Percentiles rank a stretch among this genome's conserved stretches.
Evolutionary conservation across 2,113 vertebrate genomes (phyloP).

Genomic region (Podocnemis expansa): DNA sequence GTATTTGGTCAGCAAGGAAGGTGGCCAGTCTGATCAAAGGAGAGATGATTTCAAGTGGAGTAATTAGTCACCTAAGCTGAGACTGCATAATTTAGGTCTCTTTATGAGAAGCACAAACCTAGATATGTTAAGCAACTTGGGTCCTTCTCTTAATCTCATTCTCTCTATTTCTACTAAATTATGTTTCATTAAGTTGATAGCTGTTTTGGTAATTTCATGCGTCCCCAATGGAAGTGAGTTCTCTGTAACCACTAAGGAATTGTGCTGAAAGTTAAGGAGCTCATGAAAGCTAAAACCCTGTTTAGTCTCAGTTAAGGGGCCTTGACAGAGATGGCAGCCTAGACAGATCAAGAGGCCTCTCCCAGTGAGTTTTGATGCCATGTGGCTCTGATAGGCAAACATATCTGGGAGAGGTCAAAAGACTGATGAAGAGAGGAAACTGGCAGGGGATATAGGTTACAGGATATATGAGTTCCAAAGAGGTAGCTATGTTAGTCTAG

Average conservation of each 20-base stretch:
- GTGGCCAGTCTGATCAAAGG: background rate
- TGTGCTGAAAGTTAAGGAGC: background rate
- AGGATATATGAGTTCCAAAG: fast-evolving
- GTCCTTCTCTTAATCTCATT: background rate
- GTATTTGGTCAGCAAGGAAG: background rate
- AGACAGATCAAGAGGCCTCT: background rate
- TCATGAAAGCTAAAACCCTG: background rate
- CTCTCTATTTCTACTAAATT: background rate
- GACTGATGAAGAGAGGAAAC: background rate
- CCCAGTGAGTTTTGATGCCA: background rate
- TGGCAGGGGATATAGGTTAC: background rate
- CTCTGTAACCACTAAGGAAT: background rate
- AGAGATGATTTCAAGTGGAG: background rate
- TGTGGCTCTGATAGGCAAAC: background rate
- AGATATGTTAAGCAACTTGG: background rate
- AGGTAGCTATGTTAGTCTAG: too few relatives aligned
- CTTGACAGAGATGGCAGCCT: background rate
- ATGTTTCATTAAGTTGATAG: background rate
- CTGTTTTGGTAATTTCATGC: background rate
- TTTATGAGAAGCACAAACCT: background rate
- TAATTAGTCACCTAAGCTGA: background rate
- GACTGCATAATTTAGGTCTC: background rate
- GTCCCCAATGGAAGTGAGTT: background rate
- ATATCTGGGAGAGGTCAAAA: background rate
- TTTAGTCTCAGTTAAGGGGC: background rate